These are phyloP conservation scores for Vultur gryphus DNA, from an alignment of 2,797 vertebrate genomes.

Conservation along the genomic window DNA sequence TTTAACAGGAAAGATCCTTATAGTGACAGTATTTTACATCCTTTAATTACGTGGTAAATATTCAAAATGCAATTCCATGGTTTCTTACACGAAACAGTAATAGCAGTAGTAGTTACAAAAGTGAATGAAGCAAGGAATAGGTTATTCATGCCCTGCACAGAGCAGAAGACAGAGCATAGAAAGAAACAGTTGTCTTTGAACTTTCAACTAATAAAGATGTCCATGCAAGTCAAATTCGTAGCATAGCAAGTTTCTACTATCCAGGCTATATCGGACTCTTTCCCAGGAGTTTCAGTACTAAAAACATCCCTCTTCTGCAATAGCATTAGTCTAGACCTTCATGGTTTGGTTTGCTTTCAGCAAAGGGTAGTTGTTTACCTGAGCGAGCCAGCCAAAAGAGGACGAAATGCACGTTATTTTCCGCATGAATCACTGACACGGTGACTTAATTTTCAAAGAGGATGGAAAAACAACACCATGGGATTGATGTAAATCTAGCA, in stretches of 20 bases:
- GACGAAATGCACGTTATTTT: background rate
- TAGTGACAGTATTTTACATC: background rate
- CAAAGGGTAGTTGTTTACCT: background rate
- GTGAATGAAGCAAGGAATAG: background rate
- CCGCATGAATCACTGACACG: background rate
- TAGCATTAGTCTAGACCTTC: background rate
- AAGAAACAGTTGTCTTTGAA: background rate
- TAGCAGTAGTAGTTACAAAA: background rate
- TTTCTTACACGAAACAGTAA: background rate
- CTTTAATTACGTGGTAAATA: slow-evolving; percentile 16
- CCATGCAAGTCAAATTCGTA: background rate
- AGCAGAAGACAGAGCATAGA: background rate
- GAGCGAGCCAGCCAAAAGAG: background rate
- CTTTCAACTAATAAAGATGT: background rate
- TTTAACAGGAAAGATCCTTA: slow-evolving; percentile 27
- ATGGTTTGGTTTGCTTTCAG: background rate
- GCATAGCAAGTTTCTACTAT: background rate
- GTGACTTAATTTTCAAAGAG: slow-evolving; percentile 26
- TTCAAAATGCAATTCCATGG: background rate
- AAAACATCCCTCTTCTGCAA: background rate
- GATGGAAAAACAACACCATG: background rate
- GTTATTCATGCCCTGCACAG: background rate
- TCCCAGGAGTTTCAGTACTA: background rate
- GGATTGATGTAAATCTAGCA: slow-evolving; percentile 3
- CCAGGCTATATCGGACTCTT: background rate